Evolutionary conservation across 2,797 vertebrate species (phyloP).

Genomic region (Amazonetta brasiliensis): DNA sequence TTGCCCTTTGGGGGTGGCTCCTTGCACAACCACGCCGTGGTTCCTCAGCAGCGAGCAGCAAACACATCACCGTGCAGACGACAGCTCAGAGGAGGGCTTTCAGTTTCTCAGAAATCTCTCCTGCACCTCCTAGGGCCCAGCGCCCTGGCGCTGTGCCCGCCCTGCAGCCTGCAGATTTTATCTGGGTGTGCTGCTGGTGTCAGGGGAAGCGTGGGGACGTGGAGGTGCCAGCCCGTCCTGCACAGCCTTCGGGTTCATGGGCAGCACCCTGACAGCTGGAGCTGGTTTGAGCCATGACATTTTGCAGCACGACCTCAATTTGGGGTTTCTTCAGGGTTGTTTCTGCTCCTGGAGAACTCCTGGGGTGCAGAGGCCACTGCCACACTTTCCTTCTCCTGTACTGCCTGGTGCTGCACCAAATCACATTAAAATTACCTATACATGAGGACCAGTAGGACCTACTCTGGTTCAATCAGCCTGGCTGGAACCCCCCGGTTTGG

Average conservation of each 20-base stretch:
- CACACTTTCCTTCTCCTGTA: background rate
- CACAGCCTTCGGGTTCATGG: background rate
- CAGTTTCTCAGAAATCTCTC: background rate
- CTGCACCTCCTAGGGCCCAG: background rate
- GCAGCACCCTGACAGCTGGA: background rate
- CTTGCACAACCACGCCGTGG: background rate
- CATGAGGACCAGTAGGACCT: background rate
- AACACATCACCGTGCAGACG: background rate
- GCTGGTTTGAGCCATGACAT: background rate
- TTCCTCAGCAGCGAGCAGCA: background rate
- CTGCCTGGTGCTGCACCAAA: background rate
- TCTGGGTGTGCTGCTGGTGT: background rate
- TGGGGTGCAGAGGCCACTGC: accelerated
- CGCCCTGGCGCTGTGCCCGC: background rate
- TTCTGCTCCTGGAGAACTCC: background rate
- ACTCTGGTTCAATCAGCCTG: background rate
- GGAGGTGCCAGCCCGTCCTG: background rate
- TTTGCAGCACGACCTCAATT: accelerated
- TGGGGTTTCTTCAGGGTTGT: background rate
- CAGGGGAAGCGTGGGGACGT: background rate
- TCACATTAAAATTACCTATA: accelerated
- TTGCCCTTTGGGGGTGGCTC: background rate
- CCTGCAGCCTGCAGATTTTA: background rate
- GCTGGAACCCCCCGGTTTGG: background rate
- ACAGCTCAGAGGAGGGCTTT: background rate